phyloP scores from a whole-genome alignment of 2,888 invertebrate species.

The Incurvaria masculella region DNA sequence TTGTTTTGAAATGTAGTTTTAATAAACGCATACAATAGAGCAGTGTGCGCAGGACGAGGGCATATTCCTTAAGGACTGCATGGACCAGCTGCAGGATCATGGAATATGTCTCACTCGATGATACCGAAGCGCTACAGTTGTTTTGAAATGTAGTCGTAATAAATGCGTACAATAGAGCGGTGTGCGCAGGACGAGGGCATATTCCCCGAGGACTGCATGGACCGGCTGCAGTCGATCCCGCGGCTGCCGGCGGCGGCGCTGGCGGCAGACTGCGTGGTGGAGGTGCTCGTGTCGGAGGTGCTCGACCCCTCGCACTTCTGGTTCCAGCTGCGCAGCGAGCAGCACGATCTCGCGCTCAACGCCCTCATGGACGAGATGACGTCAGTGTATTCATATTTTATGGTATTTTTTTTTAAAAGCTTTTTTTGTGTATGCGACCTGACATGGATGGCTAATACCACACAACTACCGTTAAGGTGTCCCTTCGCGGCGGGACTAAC shows the following conservation, averaged over 20 bases:
- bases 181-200: constrained; percentile 34
- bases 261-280: constrained; percentile 21
- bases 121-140: no score
- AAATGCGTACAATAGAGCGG: constrained; percentile 15
- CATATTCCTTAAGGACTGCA: constrained; percentile 42
- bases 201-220: constrained; percentile 44
- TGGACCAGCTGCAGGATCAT: constrained; percentile 38
- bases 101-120: no score
- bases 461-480: no score
- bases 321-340: constrained; percentile 39
- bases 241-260: constrained; percentile 15
- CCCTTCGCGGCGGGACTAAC: no score
- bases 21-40: constrained; percentile 22
- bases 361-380: constrained; percentile 51
- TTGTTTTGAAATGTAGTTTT: no score
- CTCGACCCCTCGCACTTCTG: constrained; percentile 60
- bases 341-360: constrained; percentile 34
- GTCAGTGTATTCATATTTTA: no score
- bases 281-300: constrained; percentile 47
- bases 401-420: no score
- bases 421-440: no score
- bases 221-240: constrained; percentile 34
- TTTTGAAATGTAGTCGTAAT: no score
- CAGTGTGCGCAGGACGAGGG: constrained; percentile 29
- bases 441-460: no score